phyloP scores from a whole-genome alignment of 2,113 vertebrate genomes.

The Dasyprocta punctata region DNA sequence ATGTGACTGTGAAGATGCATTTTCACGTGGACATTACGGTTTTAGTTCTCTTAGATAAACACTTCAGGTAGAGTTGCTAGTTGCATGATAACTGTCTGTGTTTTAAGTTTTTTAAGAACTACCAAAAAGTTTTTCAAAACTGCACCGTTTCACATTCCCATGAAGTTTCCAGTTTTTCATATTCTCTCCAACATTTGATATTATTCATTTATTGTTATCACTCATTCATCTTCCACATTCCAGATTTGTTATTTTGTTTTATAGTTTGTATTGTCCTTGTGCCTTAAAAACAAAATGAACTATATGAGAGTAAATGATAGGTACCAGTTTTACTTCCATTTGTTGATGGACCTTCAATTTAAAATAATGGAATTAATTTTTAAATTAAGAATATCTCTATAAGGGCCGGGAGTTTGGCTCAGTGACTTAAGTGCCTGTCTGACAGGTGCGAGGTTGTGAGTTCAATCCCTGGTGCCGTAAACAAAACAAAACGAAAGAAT shows the following conservation, averaged over 20 bases:
- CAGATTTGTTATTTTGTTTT: not conserved
- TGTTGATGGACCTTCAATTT: not conserved
- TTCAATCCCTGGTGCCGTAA: too few species aligned
- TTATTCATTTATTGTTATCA: not conserved
- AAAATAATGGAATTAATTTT: slow-evolving; percentile 36
- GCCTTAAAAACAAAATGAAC: not conserved
- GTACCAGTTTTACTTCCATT: not conserved
- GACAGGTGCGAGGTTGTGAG: too few species aligned
- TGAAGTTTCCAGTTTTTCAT: not conserved
- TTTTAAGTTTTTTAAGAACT: not conserved
- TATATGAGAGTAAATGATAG: slow-evolving; percentile 2
- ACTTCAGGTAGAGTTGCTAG: not conserved
- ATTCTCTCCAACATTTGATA: not conserved
- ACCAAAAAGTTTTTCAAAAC: not conserved
- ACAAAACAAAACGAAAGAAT: too few species aligned
- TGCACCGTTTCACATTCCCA: not conserved
- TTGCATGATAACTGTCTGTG: not conserved
- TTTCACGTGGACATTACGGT: not conserved
- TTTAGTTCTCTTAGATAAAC: not conserved
- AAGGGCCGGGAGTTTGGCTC: too few species aligned
- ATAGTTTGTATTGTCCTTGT: not conserved
- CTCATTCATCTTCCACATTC: not conserved
- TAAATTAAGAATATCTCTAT: slow-evolving; percentile 4
- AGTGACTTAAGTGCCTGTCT: too few species aligned
- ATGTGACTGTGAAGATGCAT: not conserved